These are phyloP conservation scores for Aporophyla lueneburgensis DNA, from an alignment of 2,888 invertebrate genomes.

Conservation along the genomic window DNA sequence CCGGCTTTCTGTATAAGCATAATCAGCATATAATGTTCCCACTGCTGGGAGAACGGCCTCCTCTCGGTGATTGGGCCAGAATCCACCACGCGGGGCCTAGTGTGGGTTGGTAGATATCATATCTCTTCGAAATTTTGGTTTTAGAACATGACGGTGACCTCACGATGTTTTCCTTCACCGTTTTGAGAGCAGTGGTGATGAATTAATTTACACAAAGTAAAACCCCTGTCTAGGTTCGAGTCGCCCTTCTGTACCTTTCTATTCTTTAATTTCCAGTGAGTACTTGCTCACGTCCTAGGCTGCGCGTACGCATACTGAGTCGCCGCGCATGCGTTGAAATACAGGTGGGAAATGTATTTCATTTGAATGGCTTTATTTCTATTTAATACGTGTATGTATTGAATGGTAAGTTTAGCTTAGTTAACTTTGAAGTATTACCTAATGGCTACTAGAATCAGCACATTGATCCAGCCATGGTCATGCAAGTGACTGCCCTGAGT, in stretches of 20 bases:
- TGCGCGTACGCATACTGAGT: constrained; percentile 62
- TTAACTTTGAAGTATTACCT: constrained; percentile 3
- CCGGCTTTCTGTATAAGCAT: constrained; percentile 4
- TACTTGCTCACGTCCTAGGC: constrained; percentile 45
- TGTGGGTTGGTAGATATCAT: no score
- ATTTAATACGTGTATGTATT: constrained; percentile 50
- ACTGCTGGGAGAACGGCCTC: no score
- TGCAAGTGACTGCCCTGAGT: background rate
- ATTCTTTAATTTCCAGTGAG: constrained; percentile 10
- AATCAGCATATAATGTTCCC: no score
- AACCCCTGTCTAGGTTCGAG: no score
- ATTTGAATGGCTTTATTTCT: constrained; percentile 50
- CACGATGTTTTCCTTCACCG: no score
- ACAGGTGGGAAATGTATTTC: constrained; percentile 52
- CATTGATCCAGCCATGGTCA: background rate
- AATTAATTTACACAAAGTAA: no score
- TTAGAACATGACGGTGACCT: no score
- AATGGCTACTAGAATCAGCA: background rate
- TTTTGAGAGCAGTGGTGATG: no score
- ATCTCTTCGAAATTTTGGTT: no score
- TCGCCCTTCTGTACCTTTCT: constrained; percentile 11
- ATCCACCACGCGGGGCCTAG: no score
- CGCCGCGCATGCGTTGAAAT: constrained; percentile 53
- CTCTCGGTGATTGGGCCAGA: no score
- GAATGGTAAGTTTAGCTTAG: constrained; percentile 33